phyloP scores from a whole-genome alignment of 1,140 invertebrate genomes.

The Amphibalanus amphitrite region DNA sequence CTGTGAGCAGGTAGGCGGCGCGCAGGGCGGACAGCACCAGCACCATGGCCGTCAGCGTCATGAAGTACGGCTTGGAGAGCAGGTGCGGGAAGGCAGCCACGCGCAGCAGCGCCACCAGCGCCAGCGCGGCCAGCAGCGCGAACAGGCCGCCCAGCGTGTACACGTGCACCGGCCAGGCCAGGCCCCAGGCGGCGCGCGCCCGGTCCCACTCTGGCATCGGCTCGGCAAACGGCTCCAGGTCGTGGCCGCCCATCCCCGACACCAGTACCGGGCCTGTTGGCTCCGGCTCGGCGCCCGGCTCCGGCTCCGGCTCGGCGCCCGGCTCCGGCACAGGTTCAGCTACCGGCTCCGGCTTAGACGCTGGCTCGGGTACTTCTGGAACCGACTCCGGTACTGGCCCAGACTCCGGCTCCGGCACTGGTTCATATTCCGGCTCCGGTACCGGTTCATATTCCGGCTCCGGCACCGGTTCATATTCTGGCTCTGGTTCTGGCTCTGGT shows the following conservation, averaged over 20 bases:
- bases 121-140: background rate
- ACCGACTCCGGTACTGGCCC: no score
- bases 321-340: background rate
- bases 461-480: no score
- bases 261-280: background rate
- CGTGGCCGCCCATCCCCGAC: background rate
- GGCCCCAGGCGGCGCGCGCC: background rate
- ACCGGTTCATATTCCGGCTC: no score
- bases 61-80: background rate
- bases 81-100: background rate
- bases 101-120: background rate
- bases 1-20: slow-evolving; percentile 69
- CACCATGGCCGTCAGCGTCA: background rate
- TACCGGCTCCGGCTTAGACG: background rate
- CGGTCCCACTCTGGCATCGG: slow-evolving; percentile 10
- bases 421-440: no score
- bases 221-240: slow-evolving; percentile 13
- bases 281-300: background rate
- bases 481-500: no score
- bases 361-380: no score
- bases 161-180: background rate
- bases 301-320: background rate
- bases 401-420: no score
- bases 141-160: background rate
- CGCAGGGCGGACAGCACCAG: slow-evolving; percentile 43